These are phyloP conservation scores for Colletes latitarsis DNA, from an alignment of 1,140 invertebrate genomes.

Conservation along the genomic window DNA sequence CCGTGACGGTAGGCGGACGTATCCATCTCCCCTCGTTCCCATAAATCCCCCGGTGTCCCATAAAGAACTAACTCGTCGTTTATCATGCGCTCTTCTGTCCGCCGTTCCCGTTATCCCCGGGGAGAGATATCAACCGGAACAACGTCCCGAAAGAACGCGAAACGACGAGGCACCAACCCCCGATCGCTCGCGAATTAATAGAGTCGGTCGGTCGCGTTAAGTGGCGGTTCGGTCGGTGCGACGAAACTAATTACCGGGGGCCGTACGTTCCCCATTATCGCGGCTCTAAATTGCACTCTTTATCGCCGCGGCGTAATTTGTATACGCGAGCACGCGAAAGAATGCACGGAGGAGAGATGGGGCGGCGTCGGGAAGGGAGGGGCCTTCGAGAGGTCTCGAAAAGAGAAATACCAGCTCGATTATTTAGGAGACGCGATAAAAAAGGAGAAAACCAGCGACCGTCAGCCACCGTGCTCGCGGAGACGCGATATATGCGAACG, in stretches of 20 bases:
- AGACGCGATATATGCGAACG: slow-evolving; percentile 14
- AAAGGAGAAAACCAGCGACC: not conserved
- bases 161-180: not conserved
- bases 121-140: slow-evolving; percentile 30
- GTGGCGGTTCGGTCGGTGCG: not conserved
- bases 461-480: not conserved
- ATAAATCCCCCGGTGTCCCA: slow-evolving; percentile 54
- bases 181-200: slow-evolving; percentile 5
- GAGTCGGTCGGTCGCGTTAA: not conserved
- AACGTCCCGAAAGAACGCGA: not conserved
- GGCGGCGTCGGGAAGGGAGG: not conserved
- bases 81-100: slow-evolving; percentile 52
- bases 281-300: slow-evolving; percentile 29
- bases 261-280: not conserved
- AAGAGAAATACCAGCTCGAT: slow-evolving; percentile 29
- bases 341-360: not conserved
- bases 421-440: slow-evolving; percentile 30
- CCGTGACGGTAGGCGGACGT: slow-evolving; percentile 29
- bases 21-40: slow-evolving; percentile 33
- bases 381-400: not conserved
- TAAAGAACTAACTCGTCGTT: slow-evolving; percentile 60
- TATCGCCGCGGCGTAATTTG: slow-evolving; percentile 34
- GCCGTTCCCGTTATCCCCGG: slow-evolving; percentile 2
- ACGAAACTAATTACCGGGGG: slow-evolving; percentile 18
- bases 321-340: not conserved